These are phyloP conservation scores for Isotomurus palustris DNA, from an alignment of 2,888 invertebrate genomes.

Conservation along the genomic window DNA sequence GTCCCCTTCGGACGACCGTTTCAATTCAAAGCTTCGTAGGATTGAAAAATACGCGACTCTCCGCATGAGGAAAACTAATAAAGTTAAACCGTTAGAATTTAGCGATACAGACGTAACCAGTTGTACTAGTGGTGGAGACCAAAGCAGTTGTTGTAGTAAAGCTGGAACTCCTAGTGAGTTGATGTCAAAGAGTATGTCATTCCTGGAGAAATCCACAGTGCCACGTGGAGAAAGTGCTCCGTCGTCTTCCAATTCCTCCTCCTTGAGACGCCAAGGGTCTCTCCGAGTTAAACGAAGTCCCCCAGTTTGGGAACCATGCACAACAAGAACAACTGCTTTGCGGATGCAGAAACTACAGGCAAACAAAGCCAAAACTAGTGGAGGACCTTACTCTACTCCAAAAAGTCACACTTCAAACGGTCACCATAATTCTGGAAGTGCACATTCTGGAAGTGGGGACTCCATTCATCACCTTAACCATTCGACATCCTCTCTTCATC, in stretches of 20 bases:
- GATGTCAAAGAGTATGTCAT: slow-evolving; percentile 46
- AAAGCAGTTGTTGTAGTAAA: no score
- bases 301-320: slow-evolving; percentile 37
- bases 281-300: slow-evolving; percentile 31
- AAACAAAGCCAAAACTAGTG: slow-evolving; percentile 34
- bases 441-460: slow-evolving; percentile 43
- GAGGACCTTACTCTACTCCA: neutral
- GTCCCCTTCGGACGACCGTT: slow-evolving; percentile 31
- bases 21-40: slow-evolving; percentile 35
- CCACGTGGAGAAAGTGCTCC: neutral
- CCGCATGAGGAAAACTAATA: slow-evolving; percentile 33
- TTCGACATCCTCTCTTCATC: slow-evolving; percentile 13
- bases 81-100: slow-evolving; percentile 28
- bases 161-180: slow-evolving; percentile 33
- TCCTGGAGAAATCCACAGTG: slow-evolving; percentile 38
- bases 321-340: slow-evolving; percentile 42
- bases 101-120: slow-evolving; percentile 17
- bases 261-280: slow-evolving; percentile 42
- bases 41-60: slow-evolving; percentile 45
- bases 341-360: slow-evolving; percentile 44
- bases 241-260: slow-evolving; percentile 9
- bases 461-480: slow-evolving; percentile 38
- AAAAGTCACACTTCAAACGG: neutral
- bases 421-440: slow-evolving; percentile 15
- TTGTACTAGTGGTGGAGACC: neutral